Evolutionary conservation across 2,113 vertebrate genomes (phyloP).

Genomic region (Lasiurus cinereus): DNA sequence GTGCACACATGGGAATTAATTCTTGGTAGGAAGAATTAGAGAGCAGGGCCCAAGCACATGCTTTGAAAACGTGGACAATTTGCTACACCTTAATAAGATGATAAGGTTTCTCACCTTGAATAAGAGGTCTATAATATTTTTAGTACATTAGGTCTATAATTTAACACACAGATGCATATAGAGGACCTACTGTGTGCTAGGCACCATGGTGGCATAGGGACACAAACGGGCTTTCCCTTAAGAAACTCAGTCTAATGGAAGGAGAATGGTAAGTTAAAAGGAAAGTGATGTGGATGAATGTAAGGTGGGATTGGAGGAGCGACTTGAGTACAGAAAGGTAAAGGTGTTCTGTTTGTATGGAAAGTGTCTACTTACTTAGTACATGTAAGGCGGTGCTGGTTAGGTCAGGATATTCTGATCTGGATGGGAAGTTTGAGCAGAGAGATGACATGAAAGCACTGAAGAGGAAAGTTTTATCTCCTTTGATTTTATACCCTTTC

Average conservation of each 20-base stretch:
- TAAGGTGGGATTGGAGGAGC: background rate
- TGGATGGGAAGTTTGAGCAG: background rate
- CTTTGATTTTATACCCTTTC: background rate
- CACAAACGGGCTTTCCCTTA: background rate
- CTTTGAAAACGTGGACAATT: background rate
- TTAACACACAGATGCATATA: background rate
- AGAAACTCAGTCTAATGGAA: background rate
- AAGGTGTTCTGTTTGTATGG: background rate
- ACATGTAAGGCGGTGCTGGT: fast-evolving
- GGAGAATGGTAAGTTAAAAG: background rate
- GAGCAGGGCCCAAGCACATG: background rate
- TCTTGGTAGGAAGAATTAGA: background rate
- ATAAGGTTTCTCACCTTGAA: background rate
- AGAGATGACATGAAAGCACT: background rate
- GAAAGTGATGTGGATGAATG: background rate
- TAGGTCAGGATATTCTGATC: background rate
- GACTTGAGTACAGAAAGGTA: background rate
- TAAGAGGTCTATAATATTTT: background rate
- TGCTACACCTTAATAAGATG: background rate
- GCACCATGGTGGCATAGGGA: background rate
- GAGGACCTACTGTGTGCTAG: background rate
- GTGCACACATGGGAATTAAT: background rate
- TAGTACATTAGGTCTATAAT: background rate
- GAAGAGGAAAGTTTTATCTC: background rate
- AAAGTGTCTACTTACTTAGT: background rate